Base-by-base conservation (phyloP, 2,113 vertebrate genomes). In the Cochlearius cochlearius region DNA sequence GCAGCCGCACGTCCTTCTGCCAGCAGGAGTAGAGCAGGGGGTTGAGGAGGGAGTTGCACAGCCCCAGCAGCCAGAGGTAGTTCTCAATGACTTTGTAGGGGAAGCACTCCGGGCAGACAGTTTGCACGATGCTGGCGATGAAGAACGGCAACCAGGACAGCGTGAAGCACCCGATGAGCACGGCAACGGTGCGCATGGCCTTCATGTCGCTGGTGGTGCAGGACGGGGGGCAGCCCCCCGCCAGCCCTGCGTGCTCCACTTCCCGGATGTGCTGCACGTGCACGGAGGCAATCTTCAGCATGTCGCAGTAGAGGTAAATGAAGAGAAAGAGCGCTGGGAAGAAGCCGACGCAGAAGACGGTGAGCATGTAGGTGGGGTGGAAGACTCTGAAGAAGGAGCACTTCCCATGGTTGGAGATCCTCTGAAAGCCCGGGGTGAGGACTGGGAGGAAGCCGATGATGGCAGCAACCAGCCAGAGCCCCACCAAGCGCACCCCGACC, bases 241-340 rank as follows among this genome's bases (percentile, higher is more conserved):
- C 87, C 45, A 93, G 85, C 39, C 98, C 97, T 0, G 92, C 97
- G 1, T 98, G 98, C 49, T 98, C 89, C 43, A 98, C 98, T 36
- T 97, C 97, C 72, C 90, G 96, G 92, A 99, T 99, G 74, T 98
- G 98, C 93, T 98, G 98, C 88, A 98, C 98, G 29, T 99, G 99
- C 84, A 72, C 60, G 1, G 98, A 98, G 77, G 99, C 99, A 0
- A 99, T 98, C 91, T 99, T 99, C 91, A 99, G 98, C 97, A 99
- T 99, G 98, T 99, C 98, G 4, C 99, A 98, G 97, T 99, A 99
- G 94, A 99, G 98, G 95, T 98, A 99, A 86, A 99, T 59, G 79
- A 99, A 99, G 67, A 98, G 87, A 4, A 98, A 97, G 49, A 99
- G 97, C 4, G 97, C 93, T 0, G 99, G 99, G 98, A 99, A 99